phyloP scores from a whole-genome alignment of 2,888 invertebrate species.

The Andricus quercusramuli region DNA sequence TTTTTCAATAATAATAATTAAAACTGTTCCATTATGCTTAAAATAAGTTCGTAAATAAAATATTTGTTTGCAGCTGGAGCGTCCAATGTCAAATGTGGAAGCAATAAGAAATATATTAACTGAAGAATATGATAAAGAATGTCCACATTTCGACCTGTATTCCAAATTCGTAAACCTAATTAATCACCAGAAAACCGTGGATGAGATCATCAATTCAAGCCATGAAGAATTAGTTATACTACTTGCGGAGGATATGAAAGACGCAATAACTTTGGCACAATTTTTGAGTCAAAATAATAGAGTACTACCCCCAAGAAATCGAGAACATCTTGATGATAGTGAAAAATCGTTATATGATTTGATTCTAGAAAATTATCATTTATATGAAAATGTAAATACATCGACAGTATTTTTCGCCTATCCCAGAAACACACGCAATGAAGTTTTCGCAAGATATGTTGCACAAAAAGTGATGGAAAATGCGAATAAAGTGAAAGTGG shows the following conservation, averaged over 20 bases:
- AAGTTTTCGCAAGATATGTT: not conserved
- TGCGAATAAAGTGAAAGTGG: not conserved
- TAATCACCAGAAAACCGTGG: not conserved
- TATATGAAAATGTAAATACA: not conserved
- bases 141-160: not conserved
- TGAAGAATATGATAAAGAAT: not conserved
- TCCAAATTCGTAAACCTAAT: not conserved
- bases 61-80: not conserved
- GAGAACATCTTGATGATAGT: not conserved
- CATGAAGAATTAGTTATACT: not conserved
- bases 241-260: not conserved
- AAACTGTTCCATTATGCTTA: too few species aligned
- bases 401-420: not conserved
- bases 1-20: not conserved
- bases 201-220: not conserved
- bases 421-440: not conserved
- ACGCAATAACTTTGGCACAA: not conserved
- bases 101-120: not conserved
- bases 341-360: not conserved
- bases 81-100: not conserved
- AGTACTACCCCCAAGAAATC: not conserved
- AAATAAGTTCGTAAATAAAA: not conserved
- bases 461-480: not conserved
- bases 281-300: slow-evolving; percentile 1
- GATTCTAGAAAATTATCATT: not conserved